Evolutionary conservation across 2,113 vertebrate species (phyloP).

Genomic region (Toxostoma redivivum): DNA sequence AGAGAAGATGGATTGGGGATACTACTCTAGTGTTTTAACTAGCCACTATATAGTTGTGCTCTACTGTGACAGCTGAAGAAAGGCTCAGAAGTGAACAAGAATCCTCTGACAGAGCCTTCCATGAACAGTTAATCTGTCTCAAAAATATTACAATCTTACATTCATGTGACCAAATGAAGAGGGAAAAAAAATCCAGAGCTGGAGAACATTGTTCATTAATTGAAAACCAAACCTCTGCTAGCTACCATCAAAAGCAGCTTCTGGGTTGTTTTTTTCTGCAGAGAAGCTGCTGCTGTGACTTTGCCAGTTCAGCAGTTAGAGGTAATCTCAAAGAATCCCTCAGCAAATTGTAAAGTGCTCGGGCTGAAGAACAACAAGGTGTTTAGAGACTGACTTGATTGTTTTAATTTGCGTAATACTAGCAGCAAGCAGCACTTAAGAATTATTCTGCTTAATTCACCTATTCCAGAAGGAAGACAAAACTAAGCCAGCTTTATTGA

Average conservation of each 20-base stretch:
- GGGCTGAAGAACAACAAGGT: background rate
- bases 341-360: slow-evolving; percentile 10
- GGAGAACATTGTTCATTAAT: background rate
- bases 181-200: background rate
- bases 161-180: background rate
- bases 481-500: background rate
- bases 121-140: background rate
- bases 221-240: background rate
- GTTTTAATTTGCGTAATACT: slow-evolving; percentile 13
- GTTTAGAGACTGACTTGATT: slow-evolving; percentile 13
- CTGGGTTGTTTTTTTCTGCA: background rate
- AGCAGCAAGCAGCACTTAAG: background rate
- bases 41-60: background rate
- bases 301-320: slow-evolving; percentile 31
- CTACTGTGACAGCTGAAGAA: background rate
- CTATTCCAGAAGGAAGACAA: background rate
- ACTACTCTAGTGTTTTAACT: background rate
- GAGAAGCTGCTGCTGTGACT: background rate
- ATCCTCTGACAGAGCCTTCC: background rate
- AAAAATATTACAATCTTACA: background rate
- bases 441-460: background rate
- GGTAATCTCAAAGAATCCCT: slow-evolving; percentile 37
- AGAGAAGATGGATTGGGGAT: background rate
- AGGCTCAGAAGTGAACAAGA: background rate
- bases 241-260: background rate